Conservation (phyloP, 2,888 invertebrate genomes). For the Leuctra nigra region DNA sequence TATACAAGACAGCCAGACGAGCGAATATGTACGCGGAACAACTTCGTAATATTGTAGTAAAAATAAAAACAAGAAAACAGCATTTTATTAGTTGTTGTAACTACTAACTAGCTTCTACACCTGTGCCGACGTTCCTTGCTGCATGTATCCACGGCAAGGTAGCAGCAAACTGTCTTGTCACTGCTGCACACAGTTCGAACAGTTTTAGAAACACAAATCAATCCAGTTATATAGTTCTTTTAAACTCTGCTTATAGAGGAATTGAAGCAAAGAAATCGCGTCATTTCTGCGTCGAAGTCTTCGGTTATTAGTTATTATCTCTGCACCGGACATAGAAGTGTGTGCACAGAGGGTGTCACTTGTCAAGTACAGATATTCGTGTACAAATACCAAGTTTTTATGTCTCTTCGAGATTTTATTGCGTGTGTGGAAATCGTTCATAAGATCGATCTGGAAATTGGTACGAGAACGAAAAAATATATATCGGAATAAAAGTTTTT, state of each 20-base stretch:
- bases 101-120: neutral
- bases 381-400: neutral
- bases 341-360: no score
- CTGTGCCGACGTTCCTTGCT: no score
- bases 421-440: neutral
- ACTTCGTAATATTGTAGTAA: neutral
- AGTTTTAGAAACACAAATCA: neutral
- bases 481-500: neutral
- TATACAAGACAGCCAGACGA: neutral
- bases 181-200: no score
- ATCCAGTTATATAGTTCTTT: neutral
- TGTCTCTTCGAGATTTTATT: neutral
- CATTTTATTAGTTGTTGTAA: neutral
- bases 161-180: no score
- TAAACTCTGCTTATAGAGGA: no score
- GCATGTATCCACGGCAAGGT: no score
- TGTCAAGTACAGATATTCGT: no score
- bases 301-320: no score
- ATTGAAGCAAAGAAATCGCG: neutral
- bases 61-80: neutral
- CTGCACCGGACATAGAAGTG: no score
- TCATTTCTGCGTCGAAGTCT: no score
- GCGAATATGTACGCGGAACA: conserved; percentile 6
- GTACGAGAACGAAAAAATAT: neutral
- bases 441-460: neutral